Evolutionary conservation across 2,888 invertebrate genomes (phyloP).

Genomic region (Palloptera scutellata): DNA sequence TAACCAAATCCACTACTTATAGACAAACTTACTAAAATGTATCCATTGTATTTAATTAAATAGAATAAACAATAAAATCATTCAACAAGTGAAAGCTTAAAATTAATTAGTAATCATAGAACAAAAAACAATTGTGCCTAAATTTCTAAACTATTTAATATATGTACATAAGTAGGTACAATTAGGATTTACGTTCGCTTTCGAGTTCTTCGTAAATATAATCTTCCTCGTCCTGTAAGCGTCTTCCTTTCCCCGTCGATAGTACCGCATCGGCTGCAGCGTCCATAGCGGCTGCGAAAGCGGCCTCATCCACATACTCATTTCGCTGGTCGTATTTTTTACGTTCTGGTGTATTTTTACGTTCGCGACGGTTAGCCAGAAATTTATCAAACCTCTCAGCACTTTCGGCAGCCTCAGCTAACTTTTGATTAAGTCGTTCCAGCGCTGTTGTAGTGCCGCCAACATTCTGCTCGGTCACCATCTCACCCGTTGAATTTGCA

Average conservation of each 20-base stretch:
- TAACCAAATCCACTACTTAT: too few relatives aligned
- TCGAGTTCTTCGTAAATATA: slow-evolving; percentile 49
- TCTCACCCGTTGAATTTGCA: neutral
- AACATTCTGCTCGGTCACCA: neutral
- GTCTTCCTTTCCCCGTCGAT: slow-evolving; percentile 27
- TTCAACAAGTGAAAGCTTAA: too few relatives aligned
- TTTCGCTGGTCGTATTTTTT: slow-evolving; percentile 41
- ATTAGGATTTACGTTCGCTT: slow-evolving; percentile 2
- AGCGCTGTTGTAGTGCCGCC: slow-evolving; percentile 16
- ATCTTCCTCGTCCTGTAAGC: slow-evolving; percentile 47
- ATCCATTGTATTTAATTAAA: too few relatives aligned
- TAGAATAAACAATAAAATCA: too few relatives aligned
- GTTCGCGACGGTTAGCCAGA: slow-evolving; percentile 44
- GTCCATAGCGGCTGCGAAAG: neutral
- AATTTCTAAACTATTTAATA: neutral
- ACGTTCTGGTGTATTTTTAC: slow-evolving; percentile 47
- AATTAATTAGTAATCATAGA: too few relatives aligned
- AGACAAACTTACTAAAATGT: too few relatives aligned
- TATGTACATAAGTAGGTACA: neutral
- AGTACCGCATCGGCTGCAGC: slow-evolving; percentile 30
- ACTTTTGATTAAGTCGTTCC: slow-evolving; percentile 33
- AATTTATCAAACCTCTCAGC: slow-evolving; percentile 47
- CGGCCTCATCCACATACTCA: slow-evolving; percentile 25
- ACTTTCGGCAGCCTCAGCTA: slow-evolving; percentile 34
- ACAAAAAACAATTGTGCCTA: too few relatives aligned